phyloP scores from a whole-genome alignment of 2,797 vertebrate species.

The Bradypodion ventrale region DNA sequence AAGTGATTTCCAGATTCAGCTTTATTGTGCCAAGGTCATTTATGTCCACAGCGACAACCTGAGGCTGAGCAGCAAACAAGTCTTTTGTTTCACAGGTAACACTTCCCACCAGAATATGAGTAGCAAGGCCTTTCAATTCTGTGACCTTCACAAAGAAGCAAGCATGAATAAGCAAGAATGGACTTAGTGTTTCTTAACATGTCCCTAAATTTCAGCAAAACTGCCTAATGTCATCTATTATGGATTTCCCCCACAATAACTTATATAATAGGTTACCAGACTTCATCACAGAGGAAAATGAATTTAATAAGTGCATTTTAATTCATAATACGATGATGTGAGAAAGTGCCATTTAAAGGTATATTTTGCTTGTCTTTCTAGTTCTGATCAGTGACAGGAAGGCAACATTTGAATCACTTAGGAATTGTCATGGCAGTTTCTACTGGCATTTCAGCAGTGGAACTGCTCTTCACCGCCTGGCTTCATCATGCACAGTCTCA shows the following conservation, averaged over 20 bases:
- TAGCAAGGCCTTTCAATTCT: slow-evolving; percentile 95
- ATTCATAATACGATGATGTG: neutral
- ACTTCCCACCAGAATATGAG: slow-evolving; percentile 93
- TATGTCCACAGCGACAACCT: slow-evolving; percentile 96
- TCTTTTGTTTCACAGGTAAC: slow-evolving; percentile 98
- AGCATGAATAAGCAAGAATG: slow-evolving; percentile 3
- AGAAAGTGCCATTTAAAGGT: neutral
- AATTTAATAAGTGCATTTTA: neutral
- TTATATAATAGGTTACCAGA: neutral
- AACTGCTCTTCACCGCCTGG: neutral
- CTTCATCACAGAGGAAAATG: neutral
- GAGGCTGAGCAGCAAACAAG: slow-evolving; percentile 94
- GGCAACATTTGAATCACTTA: too few relatives aligned
- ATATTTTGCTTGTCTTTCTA: neutral
- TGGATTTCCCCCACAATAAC: neutral
- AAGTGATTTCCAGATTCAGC: slow-evolving; percentile 96
- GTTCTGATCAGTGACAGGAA: neutral
- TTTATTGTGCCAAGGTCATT: slow-evolving; percentile 98
- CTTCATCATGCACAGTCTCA: neutral
- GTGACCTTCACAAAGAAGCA: slow-evolving; percentile 82
- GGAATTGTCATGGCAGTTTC: neutral
- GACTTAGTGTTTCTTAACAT: neutral
- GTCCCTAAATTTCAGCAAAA: neutral
- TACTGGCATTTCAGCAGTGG: too few relatives aligned
- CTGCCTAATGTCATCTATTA: neutral